phyloP scores from a whole-genome alignment of 2,888 invertebrate species.

The Eurytoma adleriae region DNA sequence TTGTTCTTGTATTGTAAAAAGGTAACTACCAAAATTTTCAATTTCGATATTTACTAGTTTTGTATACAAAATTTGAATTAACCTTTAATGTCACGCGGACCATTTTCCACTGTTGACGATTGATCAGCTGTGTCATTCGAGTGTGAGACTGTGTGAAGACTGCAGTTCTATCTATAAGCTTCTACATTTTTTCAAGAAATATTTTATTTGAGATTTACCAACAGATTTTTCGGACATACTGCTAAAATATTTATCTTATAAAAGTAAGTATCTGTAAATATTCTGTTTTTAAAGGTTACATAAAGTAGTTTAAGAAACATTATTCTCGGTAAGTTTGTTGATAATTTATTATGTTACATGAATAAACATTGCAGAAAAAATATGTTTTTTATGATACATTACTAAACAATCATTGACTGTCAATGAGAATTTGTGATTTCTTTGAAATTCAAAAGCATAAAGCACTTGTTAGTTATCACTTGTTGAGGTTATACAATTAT shows the following conservation, averaged over 20 bases:
- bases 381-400: background rate
- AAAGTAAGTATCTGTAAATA: slow-evolving; percentile 22
- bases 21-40: no score
- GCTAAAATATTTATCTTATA: background rate
- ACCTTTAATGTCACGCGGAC: no score
- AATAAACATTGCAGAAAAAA: background rate
- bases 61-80: no score
- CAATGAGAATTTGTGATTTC: no score
- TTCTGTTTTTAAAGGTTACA: background rate
- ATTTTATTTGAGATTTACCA: background rate
- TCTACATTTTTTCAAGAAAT: background rate
- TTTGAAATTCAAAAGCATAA: background rate
- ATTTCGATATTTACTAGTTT: no score
- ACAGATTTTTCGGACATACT: background rate
- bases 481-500: slow-evolving; percentile 17
- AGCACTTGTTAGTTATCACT: background rate
- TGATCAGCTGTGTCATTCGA: slow-evolving; percentile 24
- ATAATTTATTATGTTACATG: background rate
- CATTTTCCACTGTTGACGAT: background rate
- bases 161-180: background rate
- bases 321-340: background rate
- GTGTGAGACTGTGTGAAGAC: slow-evolving; percentile 1
- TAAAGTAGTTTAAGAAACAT: background rate
- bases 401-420: background rate
- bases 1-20: no score